Base-by-base conservation (phyloP, 2,888 invertebrate species). In the Oligia latruncula region DNA sequence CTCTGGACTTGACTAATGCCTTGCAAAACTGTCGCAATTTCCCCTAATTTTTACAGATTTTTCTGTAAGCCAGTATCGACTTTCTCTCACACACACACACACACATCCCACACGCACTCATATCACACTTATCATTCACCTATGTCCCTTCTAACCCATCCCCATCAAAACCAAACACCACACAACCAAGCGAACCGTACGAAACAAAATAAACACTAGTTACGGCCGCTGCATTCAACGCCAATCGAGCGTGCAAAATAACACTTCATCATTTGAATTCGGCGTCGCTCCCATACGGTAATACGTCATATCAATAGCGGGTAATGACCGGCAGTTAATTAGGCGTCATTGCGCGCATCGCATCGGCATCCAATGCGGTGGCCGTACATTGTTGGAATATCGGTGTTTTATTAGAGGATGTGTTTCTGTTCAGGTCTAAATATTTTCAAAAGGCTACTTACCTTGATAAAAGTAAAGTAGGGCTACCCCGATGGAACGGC, bases 341-440 rank as follows among this genome's bases (percentile, higher is more conserved):
- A 90, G 89, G 88, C 81, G 82, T 86, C 85, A 90, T 86, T 88
- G 82, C 74, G 73, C 77, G 76, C 90, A 89, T 86, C 90, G 91
- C 90, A 89, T 86, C 90, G 91, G 89, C 85, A 86, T 92, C 85
- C 84, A 90, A 90, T 91, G 85, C 74, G 78, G 83, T 90, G 88
- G 72, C 78, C 67, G 85, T 91, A 91, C 87, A 88, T 58, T 73
- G 75, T 81, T 81, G 13, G n/a, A 13, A 67, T 67, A 43, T 60
- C 62, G 4, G 3, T 40, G 29, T 40, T 55, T 81, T 17, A 20
- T n/a, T 17, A 71, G 40, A 60, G 11, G 4, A 71, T 40, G 20
- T 55, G 23, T 58, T n/a, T 58, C 23, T n/a, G 23, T 23, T 11
- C 9, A 8, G 8, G 20, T 55, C 8, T 20, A 55, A 55, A 55